Percentiles rank a stretch among this genome's conserved stretches.
phyloP scores from a whole-genome alignment of 2,113 vertebrate genomes.

The Oreochromis aureus region DNA sequence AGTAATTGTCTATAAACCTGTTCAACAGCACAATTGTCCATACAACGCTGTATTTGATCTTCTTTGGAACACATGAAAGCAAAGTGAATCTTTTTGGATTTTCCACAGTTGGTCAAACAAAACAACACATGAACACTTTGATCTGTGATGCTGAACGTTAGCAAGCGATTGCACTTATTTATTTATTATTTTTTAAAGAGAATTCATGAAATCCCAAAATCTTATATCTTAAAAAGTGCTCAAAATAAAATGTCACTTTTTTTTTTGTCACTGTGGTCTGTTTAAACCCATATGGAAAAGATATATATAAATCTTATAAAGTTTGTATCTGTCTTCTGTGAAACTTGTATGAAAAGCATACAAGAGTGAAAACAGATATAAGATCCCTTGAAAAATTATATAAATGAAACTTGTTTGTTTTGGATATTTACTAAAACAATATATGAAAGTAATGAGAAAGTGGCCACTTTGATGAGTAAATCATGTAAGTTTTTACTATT shows the following conservation, averaged over 20 bases:
- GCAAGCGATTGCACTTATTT: background rate
- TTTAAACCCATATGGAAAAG: background rate
- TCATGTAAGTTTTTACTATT: too few species aligned
- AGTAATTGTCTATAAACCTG: background rate
- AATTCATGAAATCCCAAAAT: background rate
- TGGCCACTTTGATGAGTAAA: too few species aligned
- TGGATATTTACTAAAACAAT: too few species aligned
- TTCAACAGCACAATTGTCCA: background rate
- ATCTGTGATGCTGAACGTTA: background rate
- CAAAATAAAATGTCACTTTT: background rate
- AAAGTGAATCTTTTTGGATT: background rate
- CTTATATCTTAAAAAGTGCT: background rate
- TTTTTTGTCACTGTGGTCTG: background rate
- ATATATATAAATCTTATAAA: too few species aligned
- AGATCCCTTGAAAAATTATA: too few species aligned
- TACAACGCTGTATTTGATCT: background rate
- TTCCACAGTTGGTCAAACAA: background rate
- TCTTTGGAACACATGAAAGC: background rate
- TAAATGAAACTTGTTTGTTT: too few species aligned
- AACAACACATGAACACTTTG: background rate
- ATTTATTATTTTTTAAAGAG: background rate
- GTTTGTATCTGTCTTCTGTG: too few species aligned
- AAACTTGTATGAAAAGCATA: too few species aligned
- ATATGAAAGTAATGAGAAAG: too few species aligned
- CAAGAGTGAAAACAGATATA: too few species aligned